Evolutionary conservation across 1,140 invertebrate genomes (phyloP).

Genomic region (Spodoptera frugiperda): DNA sequence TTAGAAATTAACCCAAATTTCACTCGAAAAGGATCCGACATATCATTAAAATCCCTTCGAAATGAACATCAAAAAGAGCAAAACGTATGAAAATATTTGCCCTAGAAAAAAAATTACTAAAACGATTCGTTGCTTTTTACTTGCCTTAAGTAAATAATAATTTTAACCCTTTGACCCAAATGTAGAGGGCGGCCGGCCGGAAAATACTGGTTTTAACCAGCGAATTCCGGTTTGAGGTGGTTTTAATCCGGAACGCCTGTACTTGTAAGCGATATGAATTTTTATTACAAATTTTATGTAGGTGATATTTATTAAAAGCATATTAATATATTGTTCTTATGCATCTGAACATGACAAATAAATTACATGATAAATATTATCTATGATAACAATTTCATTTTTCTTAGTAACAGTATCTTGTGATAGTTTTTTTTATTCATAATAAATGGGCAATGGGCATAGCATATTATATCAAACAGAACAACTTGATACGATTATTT

Average conservation of each 20-base stretch:
- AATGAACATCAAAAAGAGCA: neutral
- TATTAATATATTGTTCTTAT: slow-evolving; percentile 4
- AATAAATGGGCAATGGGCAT: too few species aligned
- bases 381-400: too few species aligned
- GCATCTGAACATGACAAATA: too few species aligned
- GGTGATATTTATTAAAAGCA: neutral
- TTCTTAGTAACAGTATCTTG: too few species aligned
- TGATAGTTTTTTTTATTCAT: too few species aligned
- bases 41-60: neutral
- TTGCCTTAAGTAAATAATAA: slow-evolving; percentile 46
- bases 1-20: neutral
- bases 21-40: neutral
- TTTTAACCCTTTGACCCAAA: slow-evolving; percentile 34
- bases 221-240: slow-evolving; percentile 26
- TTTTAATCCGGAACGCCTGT: slow-evolving; percentile 20
- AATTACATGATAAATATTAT: too few species aligned
- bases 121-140: slow-evolving; percentile 38
- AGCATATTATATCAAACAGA: too few species aligned
- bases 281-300: too few species aligned
- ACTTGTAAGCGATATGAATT: neutral
- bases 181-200: slow-evolving; percentile 11
- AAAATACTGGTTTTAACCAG: slow-evolving; percentile 49
- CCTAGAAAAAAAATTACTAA: slow-evolving; percentile 9
- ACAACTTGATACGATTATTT: too few species aligned
- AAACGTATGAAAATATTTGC: neutral